Percentiles rank a stretch among this genome's conserved stretches.
Conservation (phyloP, 1,140 invertebrate genomes). For the Doryteuthis pealeii region DNA sequence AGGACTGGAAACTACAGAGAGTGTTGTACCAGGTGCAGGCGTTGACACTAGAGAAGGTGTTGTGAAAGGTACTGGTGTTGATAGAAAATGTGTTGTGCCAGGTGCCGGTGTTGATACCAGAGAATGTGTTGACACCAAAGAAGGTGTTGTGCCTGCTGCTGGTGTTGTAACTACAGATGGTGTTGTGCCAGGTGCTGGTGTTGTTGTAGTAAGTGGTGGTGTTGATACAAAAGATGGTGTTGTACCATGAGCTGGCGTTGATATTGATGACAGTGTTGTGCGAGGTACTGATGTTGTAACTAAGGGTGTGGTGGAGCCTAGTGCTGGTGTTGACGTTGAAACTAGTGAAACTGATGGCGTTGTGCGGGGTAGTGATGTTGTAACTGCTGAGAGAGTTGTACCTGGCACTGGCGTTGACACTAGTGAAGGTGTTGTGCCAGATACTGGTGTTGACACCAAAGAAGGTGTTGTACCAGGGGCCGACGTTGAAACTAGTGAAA, state of each 20-base stretch:
- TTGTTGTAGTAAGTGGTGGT: slow-evolving; percentile 13
- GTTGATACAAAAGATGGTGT: slow-evolving; percentile 16
- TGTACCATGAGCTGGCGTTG: slow-evolving; percentile 10
- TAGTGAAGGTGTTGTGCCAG: neutral
- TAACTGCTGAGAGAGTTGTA: neutral
- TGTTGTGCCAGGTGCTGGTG: slow-evolving; percentile 11
- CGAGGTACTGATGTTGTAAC: slow-evolving; percentile 14
- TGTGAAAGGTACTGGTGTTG: neutral
- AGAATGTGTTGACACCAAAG: too few relatives aligned
- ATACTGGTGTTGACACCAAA: neutral
- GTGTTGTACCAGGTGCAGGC: neutral
- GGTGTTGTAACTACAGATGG: neutral
- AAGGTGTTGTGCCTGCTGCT: neutral
- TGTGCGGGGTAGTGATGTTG: neutral
- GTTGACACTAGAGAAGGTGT: neutral
- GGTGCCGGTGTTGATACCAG: neutral
- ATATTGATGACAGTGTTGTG: slow-evolving; percentile 15
- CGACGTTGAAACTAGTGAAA: neutral
- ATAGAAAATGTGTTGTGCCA: neutral
- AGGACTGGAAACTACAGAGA: too few relatives aligned
- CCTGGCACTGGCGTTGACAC: neutral
- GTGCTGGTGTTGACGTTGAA: neutral
- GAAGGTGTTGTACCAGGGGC: neutral
- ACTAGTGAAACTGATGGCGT: neutral
- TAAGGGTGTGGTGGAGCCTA: neutral